Evolutionary conservation across 2,797 vertebrate species (phyloP), one percentile per base, ranked within the genome.

Genomic region (Mormyrops boulengeri): DNA sequence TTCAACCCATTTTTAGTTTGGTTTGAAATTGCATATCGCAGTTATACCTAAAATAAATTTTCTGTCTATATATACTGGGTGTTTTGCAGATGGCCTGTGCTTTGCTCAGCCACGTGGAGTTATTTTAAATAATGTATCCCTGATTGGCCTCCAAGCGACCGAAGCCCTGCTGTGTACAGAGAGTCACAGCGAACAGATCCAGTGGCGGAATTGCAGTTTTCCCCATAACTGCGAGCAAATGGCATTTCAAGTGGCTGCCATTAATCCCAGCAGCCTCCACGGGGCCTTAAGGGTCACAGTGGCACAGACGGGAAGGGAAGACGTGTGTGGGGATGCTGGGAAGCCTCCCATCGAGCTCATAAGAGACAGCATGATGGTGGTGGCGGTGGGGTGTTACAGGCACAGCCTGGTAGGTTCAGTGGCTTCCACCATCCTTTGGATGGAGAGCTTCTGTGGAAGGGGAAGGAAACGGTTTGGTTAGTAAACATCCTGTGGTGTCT

Each of bases 391-490:
- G 55, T 1, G 5, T 19, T 57, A 17, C 52, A 53, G 12, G 52
- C 52, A 4, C 3, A 17, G 52, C 92, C 60, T 17, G 49, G 9
- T n/a, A 26, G 4, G 38, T 12, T 9, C 30, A 19, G 14, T 52
- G 22, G n/a, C 19, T 14, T 2, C 85, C 53, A 38, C 86, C 55
- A 19, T 30, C 53, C 53, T 91, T 93, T 95, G 94, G 92, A 62
- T 88, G 94, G 88, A 94, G 92, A 92, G 85, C 89, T 89, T 84
- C 90, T 88, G 90, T 85, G 77, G 90, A 91, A 85, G 92, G 93
- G 91, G 93, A 93, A 95, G 94, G 95, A 96, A 94, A 93, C 95
- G 91, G 90, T 94, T 95, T 93, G 93, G 95, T 93, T 92, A 92
- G 93, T 92, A 88, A 84, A 91, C 49, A 44, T 19, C 0, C 22